phyloP scores from a whole-genome alignment of 2,797 vertebrate genomes.

The Manis pentadactyla region DNA sequence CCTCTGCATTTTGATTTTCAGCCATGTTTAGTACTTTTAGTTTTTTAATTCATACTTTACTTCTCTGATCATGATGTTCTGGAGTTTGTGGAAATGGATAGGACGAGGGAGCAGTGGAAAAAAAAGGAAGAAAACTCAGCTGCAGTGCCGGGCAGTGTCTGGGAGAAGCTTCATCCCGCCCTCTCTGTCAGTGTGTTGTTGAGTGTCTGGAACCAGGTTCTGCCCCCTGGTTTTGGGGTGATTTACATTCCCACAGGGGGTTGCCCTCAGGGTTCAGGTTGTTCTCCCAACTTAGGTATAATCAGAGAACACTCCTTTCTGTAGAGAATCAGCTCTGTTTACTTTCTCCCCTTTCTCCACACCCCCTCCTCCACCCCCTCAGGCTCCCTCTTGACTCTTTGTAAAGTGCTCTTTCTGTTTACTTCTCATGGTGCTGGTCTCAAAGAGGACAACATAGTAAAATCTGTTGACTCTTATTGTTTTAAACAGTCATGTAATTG shows the following conservation, averaged over 20 bases:
- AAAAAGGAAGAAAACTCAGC: not conserved
- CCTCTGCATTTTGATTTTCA: not conserved
- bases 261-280: not conserved
- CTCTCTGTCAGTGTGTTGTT: not conserved
- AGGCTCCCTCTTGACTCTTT: not conserved
- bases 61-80: not conserved
- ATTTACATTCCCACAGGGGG: not conserved
- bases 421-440: not conserved
- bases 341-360: not conserved
- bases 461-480: not conserved
- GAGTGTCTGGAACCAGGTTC: not conserved
- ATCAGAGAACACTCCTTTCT: not conserved
- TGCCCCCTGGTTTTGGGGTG: not conserved
- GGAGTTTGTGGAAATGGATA: not conserved
- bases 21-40: not conserved
- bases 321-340: not conserved
- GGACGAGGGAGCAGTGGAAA: not conserved
- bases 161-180: not conserved
- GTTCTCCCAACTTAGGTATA: not conserved
- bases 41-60: not conserved
- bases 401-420: not conserved
- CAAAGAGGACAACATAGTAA: not conserved
- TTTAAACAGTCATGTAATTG: not conserved
- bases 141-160: too few relatives aligned
- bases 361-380: not conserved